Percentiles rank a stretch among this genome's conserved stretches.
phyloP scores from a whole-genome alignment of 2,797 vertebrate species.

The Vultur gryphus region DNA sequence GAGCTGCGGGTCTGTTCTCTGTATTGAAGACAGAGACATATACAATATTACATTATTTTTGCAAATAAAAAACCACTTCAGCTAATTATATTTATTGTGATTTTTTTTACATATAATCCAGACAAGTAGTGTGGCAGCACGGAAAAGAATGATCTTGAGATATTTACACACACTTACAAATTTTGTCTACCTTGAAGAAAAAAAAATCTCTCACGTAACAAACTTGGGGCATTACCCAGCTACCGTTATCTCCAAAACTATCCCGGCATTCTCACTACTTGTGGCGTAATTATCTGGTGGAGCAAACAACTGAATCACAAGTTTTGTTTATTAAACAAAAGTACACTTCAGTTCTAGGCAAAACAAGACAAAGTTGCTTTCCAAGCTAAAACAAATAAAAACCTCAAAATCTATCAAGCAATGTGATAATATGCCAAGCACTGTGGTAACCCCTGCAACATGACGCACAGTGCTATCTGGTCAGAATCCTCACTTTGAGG shows the following conservation, averaged over 20 bases:
- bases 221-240: neutral
- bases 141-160: neutral
- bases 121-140: neutral
- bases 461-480: neutral
- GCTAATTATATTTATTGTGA: neutral
- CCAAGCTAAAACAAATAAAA: neutral
- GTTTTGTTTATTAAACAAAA: neutral
- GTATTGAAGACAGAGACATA: neutral
- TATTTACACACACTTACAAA: rapidly evolving
- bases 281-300: neutral
- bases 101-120: neutral
- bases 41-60: neutral
- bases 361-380: neutral
- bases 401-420: neutral
- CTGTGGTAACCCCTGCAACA: neutral
- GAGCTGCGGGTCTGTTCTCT: slow-evolving; percentile 96
- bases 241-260: neutral
- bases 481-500: neutral
- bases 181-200: neutral
- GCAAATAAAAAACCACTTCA: neutral
- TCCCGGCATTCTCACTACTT: neutral
- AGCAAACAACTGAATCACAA: neutral
- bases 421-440: neutral
- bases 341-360: neutral
- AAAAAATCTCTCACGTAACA: neutral